These are phyloP conservation scores for Maniola jurtina DNA, from an alignment of 1,140 invertebrate species.

Conservation along the genomic window DNA sequence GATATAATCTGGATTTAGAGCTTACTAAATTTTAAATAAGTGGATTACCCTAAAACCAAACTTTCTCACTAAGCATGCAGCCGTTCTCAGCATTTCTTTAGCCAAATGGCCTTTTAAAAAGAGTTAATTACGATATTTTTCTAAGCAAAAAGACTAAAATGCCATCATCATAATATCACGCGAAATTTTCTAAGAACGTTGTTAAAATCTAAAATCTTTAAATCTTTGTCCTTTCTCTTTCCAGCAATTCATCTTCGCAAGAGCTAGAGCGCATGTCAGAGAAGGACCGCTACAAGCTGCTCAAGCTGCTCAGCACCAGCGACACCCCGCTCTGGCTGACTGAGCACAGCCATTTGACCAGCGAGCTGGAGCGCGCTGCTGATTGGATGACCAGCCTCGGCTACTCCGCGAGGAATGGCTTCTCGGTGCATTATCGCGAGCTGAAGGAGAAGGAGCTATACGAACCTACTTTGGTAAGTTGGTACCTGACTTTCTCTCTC, in stretches of 20 bases:
- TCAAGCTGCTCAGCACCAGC: constrained; percentile 46
- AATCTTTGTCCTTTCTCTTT: constrained; percentile 11
- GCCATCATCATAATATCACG: too few relatives aligned
- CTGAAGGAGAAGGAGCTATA: constrained; percentile 55
- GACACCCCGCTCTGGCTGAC: constrained; percentile 63
- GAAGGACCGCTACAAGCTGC: constrained; percentile 44
- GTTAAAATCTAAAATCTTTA: too few relatives aligned
- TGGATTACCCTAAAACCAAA: too few relatives aligned
- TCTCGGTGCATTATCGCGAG: constrained; percentile 62
- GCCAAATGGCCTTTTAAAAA: too few relatives aligned
- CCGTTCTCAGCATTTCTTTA: too few relatives aligned
- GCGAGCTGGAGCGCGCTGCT: constrained; percentile 53
- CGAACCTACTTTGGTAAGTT: constrained; percentile 57
- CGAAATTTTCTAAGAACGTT: too few relatives aligned
- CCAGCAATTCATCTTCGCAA: constrained; percentile 57
- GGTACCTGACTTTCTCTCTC: too few relatives aligned
- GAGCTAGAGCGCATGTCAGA: constrained; percentile 58
- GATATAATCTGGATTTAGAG: too few relatives aligned
- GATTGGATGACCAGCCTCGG: constrained; percentile 66
- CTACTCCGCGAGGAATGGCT: constrained; percentile 60
- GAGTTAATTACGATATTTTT: too few relatives aligned
- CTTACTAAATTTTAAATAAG: too few relatives aligned
- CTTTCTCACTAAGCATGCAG: too few relatives aligned
- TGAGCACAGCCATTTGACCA: constrained; percentile 38
- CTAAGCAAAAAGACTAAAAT: too few relatives aligned